Conservation (phyloP, 1,140 invertebrate genomes). For the Nixonia krombeini region DNA sequence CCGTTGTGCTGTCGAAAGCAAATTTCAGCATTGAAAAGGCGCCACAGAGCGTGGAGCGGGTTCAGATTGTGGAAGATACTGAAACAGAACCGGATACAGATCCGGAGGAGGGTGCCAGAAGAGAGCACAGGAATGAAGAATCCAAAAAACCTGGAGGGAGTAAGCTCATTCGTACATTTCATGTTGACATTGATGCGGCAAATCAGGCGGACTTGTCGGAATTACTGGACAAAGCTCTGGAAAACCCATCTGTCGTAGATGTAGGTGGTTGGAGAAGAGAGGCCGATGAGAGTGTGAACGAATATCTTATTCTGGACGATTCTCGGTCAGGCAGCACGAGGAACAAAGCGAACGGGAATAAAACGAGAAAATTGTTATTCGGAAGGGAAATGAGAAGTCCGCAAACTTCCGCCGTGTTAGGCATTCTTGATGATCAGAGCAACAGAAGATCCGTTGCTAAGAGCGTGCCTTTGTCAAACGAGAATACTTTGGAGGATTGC, state of each 20-base stretch:
- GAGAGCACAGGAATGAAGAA: too few relatives aligned
- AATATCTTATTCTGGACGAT: constrained; percentile 63
- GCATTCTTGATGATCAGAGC: too few relatives aligned
- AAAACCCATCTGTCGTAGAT: too few relatives aligned
- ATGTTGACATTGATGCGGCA: not conserved
- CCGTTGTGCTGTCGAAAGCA: constrained; percentile 62
- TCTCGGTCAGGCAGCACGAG: constrained; percentile 11
- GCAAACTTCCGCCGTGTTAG: too few relatives aligned
- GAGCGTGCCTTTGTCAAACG: constrained; percentile 38
- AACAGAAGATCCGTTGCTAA: constrained; percentile 3
- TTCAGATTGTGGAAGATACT: constrained; percentile 74
- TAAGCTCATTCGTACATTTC: too few relatives aligned
- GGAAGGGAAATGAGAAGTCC: too few relatives aligned
- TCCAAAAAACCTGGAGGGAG: too few relatives aligned
- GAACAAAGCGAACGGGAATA: constrained; percentile 26
- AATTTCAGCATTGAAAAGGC: constrained; percentile 64
- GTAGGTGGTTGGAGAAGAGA: not conserved
- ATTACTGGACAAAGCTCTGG: constrained; percentile 1
- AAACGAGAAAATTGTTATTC: constrained; percentile 46
- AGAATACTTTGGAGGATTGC: constrained; percentile 64
- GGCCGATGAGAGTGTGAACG: too few relatives aligned
- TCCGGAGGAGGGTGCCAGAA: constrained; percentile 62
- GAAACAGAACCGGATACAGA: constrained; percentile 75
- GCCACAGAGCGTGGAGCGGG: constrained; percentile 68
- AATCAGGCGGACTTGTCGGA: not conserved